A percentile compares a stretch with the other conserved stretches of the same genome.
These are phyloP conservation scores for Drosophila stalkeri DNA, from an alignment of 2,888 invertebrate genomes.

Conservation along the genomic window DNA sequence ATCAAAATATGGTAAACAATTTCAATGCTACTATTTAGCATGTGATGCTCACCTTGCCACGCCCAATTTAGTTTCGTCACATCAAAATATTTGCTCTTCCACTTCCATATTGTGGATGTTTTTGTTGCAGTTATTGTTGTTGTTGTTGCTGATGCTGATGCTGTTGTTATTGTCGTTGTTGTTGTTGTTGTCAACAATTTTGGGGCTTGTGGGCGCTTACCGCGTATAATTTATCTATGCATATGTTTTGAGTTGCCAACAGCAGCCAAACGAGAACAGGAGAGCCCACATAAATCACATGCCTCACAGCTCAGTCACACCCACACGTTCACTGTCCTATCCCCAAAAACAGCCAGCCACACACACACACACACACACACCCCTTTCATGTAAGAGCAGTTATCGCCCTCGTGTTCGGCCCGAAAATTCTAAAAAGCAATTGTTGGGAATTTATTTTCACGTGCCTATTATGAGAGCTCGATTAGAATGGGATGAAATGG, in stretches of 20 bases:
- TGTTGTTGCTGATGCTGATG: slow-evolving; percentile 33
- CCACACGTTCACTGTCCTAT: slow-evolving; percentile 28
- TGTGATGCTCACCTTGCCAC: slow-evolving; percentile 60
- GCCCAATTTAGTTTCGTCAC: slow-evolving; percentile 77
- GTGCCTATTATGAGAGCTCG: slow-evolving; percentile 52
- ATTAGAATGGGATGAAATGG: slow-evolving; percentile 37
- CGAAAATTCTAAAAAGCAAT: slow-evolving; percentile 60
- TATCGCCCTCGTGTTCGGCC: slow-evolving; percentile 44
- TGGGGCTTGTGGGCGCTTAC: slow-evolving; percentile 72
- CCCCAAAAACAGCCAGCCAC: slow-evolving; percentile 10
- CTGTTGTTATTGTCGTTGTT: slow-evolving; percentile 43
- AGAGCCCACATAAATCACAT: slow-evolving; percentile 58
- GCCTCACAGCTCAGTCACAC: slow-evolving; percentile 44
- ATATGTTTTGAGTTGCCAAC: slow-evolving; percentile 77
- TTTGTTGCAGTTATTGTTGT: slow-evolving; percentile 29
- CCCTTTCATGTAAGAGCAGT: slow-evolving; percentile 67
- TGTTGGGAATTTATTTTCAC: slow-evolving; percentile 65
- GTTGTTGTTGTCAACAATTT: slow-evolving; percentile 48
- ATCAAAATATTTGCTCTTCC: slow-evolving; percentile 72
- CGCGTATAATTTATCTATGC: slow-evolving; percentile 80
- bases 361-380: slow-evolving; percentile 43
- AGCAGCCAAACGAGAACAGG: slow-evolving; percentile 52
- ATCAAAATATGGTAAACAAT: slow-evolving; percentile 25
- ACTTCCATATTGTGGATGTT: slow-evolving; percentile 30
- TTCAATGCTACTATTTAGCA: slow-evolving; percentile 21